phyloP scores from a whole-genome alignment of 2,113 vertebrate species.

The Salvelinus alpinus region DNA sequence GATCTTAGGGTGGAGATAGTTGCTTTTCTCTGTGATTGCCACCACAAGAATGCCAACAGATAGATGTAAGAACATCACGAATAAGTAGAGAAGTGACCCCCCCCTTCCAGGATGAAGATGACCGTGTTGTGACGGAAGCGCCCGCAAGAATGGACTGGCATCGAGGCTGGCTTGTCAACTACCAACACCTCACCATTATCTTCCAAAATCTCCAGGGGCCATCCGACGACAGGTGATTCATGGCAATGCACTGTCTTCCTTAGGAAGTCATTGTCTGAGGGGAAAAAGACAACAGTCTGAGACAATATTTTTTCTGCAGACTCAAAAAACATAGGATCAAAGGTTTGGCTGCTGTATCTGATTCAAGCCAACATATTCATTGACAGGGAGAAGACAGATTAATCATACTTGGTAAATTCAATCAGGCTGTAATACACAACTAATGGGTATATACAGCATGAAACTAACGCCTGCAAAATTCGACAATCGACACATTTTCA shows the following conservation, averaged over 20 bases:
- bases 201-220: constrained; percentile 80
- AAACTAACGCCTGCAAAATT: too few species aligned
- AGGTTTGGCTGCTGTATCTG: not conserved
- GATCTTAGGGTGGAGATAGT: too few species aligned
- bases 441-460: too few species aligned
- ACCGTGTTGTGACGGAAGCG: constrained; percentile 94
- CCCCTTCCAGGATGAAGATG: constrained; percentile 95
- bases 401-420: too few species aligned
- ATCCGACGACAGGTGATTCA: constrained; percentile 88
- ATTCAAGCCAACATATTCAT: not conserved
- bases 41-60: too few species aligned
- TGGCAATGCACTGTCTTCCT: constrained; percentile 93
- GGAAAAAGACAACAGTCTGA: not conserved
- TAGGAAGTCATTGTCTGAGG: constrained; percentile 91
- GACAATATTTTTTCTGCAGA: not conserved
- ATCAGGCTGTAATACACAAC: too few species aligned
- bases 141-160: constrained; percentile 95
- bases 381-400: not conserved
- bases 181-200: constrained; percentile 88
- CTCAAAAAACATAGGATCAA: not conserved
- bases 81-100: too few species aligned
- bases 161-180: constrained; percentile 92
- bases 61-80: too few species aligned
- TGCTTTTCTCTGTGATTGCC: too few species aligned
- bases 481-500: too few species aligned